Conservation (phyloP, 2,888 invertebrate species). For the Drosophila putrida region DNA sequence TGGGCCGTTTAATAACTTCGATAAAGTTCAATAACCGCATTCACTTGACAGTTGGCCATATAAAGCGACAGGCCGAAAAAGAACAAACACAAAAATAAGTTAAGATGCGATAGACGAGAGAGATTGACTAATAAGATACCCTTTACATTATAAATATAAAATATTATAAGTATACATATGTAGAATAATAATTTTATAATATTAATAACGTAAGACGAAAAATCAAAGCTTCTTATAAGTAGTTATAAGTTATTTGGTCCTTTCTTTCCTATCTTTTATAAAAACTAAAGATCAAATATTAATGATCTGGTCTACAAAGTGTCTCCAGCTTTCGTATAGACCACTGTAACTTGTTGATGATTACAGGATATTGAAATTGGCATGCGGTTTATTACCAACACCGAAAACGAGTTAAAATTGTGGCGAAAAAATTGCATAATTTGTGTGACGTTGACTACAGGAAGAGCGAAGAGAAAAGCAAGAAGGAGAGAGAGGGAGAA, state of each 20-base stretch:
- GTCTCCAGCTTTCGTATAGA: neutral
- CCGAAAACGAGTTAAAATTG: conserved; percentile 80
- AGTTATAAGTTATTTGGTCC: no score
- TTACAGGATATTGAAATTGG: conserved; percentile 41
- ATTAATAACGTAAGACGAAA: no score
- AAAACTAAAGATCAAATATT: no score
- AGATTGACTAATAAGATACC: neutral
- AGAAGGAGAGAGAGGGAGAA: neutral
- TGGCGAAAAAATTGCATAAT: conserved; percentile 81
- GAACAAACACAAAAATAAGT: conserved; percentile 18
- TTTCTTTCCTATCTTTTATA: no score
- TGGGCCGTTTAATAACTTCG: conserved; percentile 58
- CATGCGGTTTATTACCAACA: conserved; percentile 78
- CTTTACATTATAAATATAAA: no score
- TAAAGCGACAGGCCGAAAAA: conserved; percentile 41
- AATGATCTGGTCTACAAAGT: no score
- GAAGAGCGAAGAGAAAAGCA: conserved; percentile 1
- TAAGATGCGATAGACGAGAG: neutral
- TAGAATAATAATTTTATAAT: no score
- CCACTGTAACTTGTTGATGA: neutral
- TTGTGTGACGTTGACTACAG: conserved; percentile 73
- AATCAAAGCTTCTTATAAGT: no score
- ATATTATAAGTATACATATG: no score
- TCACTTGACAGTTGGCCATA: conserved; percentile 58
- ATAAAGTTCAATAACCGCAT: conserved; percentile 74